Base-by-base conservation (phyloP, 2,797 vertebrate species). In the Danionella dracula region DNA sequence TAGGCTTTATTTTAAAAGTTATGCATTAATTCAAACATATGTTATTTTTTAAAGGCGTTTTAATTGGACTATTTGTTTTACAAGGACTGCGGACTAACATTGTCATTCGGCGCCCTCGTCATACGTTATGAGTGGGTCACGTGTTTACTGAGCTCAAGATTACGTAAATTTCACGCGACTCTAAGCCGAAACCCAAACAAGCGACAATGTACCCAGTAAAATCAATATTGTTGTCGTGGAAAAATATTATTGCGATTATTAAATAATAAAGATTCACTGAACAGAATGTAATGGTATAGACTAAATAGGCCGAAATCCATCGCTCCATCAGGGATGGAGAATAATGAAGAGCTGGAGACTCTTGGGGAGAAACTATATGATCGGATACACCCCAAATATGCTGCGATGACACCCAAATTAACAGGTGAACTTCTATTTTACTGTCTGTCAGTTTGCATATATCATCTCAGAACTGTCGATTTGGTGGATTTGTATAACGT, bases 311-410 rank as follows among this genome's bases (percentile, higher is more conserved):
- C 20, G 27, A 35, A 17, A 4, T 34, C 32, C 6, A 31, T 16
- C n/a, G 12, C 27, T 29, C 23, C 44, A 10, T 8, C 15, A 21
- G 50, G 56, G 32, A 90, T 92, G 89, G 85, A 85, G 8, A 77
- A 75, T 23, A 79, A 82, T 19, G 85, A 83, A 21, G 81, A 87
- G 48, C 35, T 89, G 55, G 89, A 91, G 60, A 68, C 66, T 34
- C 71, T 90, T 49, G 90, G 90, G 21, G 90, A 91, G 70, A 79
- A 86, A 34, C 73, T 91, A 55, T 92, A 90, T 77, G 57, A 48
- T 63, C 59, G 80, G 46, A 86, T 92, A 74, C 79, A 81, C 65
- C 80, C 80, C 23, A 83, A 82, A 79, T 82, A 92, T 45, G 75
- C 75, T 50, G 87, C 89, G 4, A 44, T 74, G 51, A 85, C 88